Conservation (phyloP, 2,888 invertebrate genomes). For the Acleris sparsana region DNA sequence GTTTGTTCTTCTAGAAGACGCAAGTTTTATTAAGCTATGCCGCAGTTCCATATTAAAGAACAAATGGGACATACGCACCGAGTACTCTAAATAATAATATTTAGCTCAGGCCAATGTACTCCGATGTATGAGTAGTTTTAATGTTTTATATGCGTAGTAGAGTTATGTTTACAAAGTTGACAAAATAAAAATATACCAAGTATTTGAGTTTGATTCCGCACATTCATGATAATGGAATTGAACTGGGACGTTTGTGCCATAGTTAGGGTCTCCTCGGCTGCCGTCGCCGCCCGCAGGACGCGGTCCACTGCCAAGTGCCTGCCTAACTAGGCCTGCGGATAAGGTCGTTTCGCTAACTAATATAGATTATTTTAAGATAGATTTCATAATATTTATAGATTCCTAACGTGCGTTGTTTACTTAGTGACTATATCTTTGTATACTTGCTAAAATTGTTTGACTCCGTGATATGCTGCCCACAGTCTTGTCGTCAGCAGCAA, state of each 20-base stretch:
- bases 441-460: too few species aligned
- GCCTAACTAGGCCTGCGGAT: too few species aligned
- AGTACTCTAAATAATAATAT: too few species aligned
- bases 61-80: too few species aligned
- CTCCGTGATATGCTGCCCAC: too few species aligned
- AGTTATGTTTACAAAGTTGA: constrained; percentile 2
- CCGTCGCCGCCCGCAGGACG: background rate
- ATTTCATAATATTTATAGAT: constrained; percentile 41
- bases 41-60: too few species aligned
- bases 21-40: too few species aligned
- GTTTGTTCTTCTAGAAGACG: too few species aligned
- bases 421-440: background rate
- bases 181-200: background rate
- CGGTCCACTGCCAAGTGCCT: too few species aligned
- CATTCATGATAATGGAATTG: constrained; percentile 2
- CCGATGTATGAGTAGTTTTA: constrained; percentile 6
- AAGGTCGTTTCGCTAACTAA: background rate
- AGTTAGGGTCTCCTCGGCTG: background rate
- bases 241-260: constrained; percentile 19
- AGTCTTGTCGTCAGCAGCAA: too few species aligned
- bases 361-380: constrained; percentile 37
- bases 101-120: too few species aligned
- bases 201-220: constrained; percentile 7
- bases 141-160: constrained; percentile 1
- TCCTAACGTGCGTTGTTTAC: constrained; percentile 17